phyloP scores from a whole-genome alignment of 2,113 vertebrate species.

The Alosa alosa region DNA sequence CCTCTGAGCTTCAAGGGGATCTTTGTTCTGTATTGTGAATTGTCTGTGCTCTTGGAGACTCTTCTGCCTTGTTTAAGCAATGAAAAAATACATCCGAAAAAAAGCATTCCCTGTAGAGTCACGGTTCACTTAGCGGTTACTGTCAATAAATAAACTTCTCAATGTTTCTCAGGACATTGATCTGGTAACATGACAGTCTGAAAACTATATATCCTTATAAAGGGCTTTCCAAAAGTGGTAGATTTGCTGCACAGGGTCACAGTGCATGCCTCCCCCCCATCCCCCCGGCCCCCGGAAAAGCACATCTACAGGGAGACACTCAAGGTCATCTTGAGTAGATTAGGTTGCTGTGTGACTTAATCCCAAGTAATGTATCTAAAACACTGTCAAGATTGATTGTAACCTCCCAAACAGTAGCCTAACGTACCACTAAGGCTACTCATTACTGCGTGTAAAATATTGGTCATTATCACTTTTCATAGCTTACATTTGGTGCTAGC shows the following conservation, averaged over 20 bases:
- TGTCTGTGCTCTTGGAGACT: background rate
- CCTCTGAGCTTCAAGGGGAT: background rate
- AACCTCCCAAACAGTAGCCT: too few species aligned
- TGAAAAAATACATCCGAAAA: background rate
- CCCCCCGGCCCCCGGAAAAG: background rate
- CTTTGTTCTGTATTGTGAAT: constrained; percentile 5
- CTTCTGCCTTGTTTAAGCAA: background rate
- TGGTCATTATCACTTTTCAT: too few species aligned
- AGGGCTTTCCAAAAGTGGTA: too few species aligned
- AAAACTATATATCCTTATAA: too few species aligned
- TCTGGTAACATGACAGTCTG: background rate
- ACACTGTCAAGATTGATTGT: background rate
- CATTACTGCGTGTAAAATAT: too few species aligned
- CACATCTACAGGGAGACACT: background rate
- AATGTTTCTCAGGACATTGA: background rate
- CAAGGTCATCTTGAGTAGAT: background rate
- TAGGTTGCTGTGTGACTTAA: background rate
- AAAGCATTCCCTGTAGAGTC: background rate
- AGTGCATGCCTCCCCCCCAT: background rate
- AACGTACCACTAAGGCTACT: too few species aligned
- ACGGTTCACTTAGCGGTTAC: background rate
- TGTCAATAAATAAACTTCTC: background rate
- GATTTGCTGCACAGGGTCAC: background rate
- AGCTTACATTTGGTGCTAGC: too few species aligned
- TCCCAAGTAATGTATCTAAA: too few species aligned